These are phyloP conservation scores for Apteryx owenii DNA, from an alignment of 2,113 vertebrate species.

Conservation along the genomic window DNA sequence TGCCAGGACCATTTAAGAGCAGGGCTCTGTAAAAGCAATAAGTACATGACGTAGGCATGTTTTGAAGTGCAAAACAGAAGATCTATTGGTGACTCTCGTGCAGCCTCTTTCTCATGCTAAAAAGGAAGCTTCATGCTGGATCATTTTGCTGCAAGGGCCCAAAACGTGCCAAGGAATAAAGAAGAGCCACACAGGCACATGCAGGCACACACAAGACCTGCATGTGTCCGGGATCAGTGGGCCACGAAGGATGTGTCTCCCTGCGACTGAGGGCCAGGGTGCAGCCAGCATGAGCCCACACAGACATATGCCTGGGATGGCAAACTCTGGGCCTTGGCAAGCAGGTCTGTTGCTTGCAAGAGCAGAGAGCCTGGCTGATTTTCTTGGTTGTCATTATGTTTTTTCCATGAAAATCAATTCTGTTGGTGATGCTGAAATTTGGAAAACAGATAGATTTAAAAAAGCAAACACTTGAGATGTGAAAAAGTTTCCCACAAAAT, in stretches of 20 bases:
- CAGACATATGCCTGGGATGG: accelerated
- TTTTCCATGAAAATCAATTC: background rate
- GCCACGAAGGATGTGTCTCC: background rate
- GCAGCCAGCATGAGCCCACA: background rate
- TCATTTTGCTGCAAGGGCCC: background rate
- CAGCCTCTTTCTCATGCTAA: background rate
- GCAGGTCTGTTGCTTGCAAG: background rate
- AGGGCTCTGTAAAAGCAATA: no score
- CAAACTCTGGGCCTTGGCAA: background rate
- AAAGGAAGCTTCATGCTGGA: background rate
- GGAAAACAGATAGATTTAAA: background rate
- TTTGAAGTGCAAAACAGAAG: background rate
- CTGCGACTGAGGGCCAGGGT: accelerated
- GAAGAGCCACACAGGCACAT: accelerated
- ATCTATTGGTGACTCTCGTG: background rate
- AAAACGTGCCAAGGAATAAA: background rate
- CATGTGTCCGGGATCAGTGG: background rate
- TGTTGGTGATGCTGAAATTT: background rate
- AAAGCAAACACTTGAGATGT: background rate
- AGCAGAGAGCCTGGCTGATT: background rate
- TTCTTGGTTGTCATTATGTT: background rate
- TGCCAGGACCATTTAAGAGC: background rate
- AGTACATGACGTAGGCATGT: background rate
- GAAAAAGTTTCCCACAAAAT: background rate
- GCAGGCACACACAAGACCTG: background rate